Base-by-base conservation (phyloP, 2,888 invertebrate species). In the Seladonia tumulorum region DNA sequence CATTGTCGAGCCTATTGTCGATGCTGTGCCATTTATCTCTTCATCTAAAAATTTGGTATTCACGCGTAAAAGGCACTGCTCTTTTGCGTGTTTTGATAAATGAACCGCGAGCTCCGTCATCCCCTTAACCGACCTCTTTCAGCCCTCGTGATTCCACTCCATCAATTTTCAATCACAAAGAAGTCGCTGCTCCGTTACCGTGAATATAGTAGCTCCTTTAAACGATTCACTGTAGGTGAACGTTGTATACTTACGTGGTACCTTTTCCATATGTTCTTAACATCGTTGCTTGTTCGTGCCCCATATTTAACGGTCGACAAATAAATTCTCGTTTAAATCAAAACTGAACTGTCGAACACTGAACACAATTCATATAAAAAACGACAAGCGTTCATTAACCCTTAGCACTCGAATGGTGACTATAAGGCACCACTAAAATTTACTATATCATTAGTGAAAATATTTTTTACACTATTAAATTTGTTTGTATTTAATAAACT, bases 161-260 rank as follows among this genome's bases (percentile, higher is more conserved):
- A 94, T 94, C 94, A 94, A 94, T 94, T 94, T 94, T 94, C 94
- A 94, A 94, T 94, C 94, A 93, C 93, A 93, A 93, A 92, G 92
- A 91, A 92, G 87, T 90, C 92, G 90, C 89, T 79, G 85, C 91
- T 83, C 79, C 83, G 79, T 81, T 82, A 79, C 86, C 87, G 85
- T 87, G 87, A 87, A 89, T 91, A 90, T 83, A 88, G 87, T 81
- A 82, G 71, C 88, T 89, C 84, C 85, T 83, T 88, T 77, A 79
- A 73, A 35, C 80, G 73, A 47, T 77, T 76, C 79, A 63, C 66
- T 25, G 70, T 86, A 49, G 35, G 45, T 66, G 29, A 29, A 63
- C 63, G 5, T 29, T 22, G 49, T 63, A 29, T 14, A n/a, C 8
- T 16, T 63, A 60, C 72, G 49, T 83, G 49, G 42, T 68, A 72